Evolutionary conservation across 2,888 invertebrate species (phyloP), one percentile per base, ranked within the genome.

Genomic region (Epiblema foenella): DNA sequence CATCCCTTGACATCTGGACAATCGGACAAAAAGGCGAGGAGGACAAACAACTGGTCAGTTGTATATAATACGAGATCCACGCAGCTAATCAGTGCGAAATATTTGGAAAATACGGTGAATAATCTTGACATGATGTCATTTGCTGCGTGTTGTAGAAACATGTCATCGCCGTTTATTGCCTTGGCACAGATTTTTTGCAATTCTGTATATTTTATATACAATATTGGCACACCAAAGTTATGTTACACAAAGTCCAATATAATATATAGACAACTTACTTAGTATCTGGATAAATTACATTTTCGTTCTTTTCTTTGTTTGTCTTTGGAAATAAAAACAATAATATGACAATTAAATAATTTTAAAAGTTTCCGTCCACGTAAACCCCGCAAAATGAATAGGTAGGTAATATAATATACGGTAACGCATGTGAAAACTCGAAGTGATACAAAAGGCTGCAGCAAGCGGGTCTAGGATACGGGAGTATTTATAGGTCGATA

Each of bases 111-210:
- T 69, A 52, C 29, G 24, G 62, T 62, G 54, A 56, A 63, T 69
- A 56, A 56, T 65, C 46, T 49, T 63, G 46, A 63, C 29, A 57
- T 69, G 68, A 69, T 69, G 68, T 69, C 68, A 69, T 63, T 60
- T 42, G 18, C 56, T 63, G 52, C 60, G 54, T 52, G 67, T 57
- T 51, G 18, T 58, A 17, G 33, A 24, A 54, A 67, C 24, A 57
- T 69, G 69, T 69, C 69, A 71, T 62, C 67, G 49, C 15, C 37
- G 11, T 65, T 70, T 60, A 65, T 46, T 56, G 56, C 66, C 60
- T 71, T 71, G 71, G 62, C 71, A 71, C 65, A 46, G 59, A 54
- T 70, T 54, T 56, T 56, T 65, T 37, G 52, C 42, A 66, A 59
- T 20, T 46, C 29, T 0, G 33, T 46, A 65, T 66, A 20, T 29